These are phyloP conservation scores for Tachysurus fulvidraco DNA, from an alignment of 2,113 vertebrate species.

Conservation along the genomic window DNA sequence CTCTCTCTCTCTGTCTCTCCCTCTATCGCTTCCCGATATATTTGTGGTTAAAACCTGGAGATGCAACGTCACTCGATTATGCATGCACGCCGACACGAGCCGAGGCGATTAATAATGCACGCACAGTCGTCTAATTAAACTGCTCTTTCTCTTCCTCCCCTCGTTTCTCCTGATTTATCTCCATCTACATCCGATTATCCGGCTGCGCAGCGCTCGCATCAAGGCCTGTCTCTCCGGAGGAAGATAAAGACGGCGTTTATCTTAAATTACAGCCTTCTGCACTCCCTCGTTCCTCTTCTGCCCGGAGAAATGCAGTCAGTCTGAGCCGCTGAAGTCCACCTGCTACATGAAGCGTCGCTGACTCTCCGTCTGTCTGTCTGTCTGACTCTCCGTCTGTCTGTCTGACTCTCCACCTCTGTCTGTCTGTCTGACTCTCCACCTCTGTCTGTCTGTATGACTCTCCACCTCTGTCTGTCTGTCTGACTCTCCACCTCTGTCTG, in stretches of 20 bases:
- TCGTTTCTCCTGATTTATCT: slow-evolving; percentile 15
- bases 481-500: not conserved
- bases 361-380: not conserved
- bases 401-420: not conserved
- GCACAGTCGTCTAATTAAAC: slow-evolving; percentile 47
- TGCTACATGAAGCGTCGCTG: not conserved
- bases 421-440: not conserved
- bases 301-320: not conserved
- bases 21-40: not conserved
- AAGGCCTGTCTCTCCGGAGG: not conserved
- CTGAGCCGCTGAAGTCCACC: not conserved
- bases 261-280: not conserved
- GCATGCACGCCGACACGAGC: slow-evolving; percentile 35
- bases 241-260: slow-evolving; percentile 1
- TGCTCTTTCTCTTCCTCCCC: slow-evolving; percentile 13
- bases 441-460: not conserved
- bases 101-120: slow-evolving; percentile 45
- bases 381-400: not conserved
- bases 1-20: not conserved
- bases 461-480: not conserved
- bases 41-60: not conserved
- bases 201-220: not conserved
- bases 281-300: not conserved
- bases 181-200: slow-evolving; percentile 1
- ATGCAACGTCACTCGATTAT: not conserved